A percentile compares a stretch with the other conserved stretches of the same genome.
phyloP scores from a whole-genome alignment of 2,888 invertebrate species.

The Adineta ricciae region DNA sequence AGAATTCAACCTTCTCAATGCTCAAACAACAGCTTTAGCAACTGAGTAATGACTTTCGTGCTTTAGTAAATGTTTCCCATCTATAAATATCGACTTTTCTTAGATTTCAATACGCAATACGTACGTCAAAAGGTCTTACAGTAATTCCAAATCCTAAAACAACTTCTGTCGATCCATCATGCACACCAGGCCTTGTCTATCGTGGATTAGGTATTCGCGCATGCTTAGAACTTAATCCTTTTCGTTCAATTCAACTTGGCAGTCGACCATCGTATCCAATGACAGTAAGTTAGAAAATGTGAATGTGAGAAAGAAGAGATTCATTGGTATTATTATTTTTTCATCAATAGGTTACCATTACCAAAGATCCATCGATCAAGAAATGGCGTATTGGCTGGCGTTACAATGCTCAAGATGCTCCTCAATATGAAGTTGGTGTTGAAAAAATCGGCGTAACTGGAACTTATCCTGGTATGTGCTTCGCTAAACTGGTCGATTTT shows the following conservation, averaged over 20 bases:
- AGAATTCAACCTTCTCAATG: not conserved
- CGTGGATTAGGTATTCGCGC: not conserved
- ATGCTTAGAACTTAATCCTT: constrained; percentile 19
- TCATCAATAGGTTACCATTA: not conserved
- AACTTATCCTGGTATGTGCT: not conserved
- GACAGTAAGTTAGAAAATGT: not conserved
- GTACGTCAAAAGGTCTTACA: constrained; percentile 1
- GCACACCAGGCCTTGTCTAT: not conserved
- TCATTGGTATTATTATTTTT: no score
- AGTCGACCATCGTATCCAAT: not conserved
- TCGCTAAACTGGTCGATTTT: not conserved
- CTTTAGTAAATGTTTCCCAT: not conserved
- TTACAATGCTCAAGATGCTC: not conserved
- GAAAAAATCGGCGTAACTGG: not conserved
- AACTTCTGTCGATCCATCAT: not conserved
- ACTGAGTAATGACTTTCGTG: not conserved
- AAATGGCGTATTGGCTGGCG: constrained; percentile 11
- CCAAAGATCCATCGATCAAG: not conserved
- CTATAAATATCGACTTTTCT: not conserved
- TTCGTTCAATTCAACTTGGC: constrained; percentile 1
- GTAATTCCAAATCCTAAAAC: not conserved
- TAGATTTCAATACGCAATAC: constrained; percentile 4
- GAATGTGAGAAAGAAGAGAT: no score
- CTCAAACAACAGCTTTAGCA: not conserved
- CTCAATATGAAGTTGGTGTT: constrained; percentile 1